Evolutionary conservation across 2,797 vertebrate species (phyloP), one percentile per base, ranked within the genome.

Genomic region (Phrynocephalus guinanensis): DNA sequence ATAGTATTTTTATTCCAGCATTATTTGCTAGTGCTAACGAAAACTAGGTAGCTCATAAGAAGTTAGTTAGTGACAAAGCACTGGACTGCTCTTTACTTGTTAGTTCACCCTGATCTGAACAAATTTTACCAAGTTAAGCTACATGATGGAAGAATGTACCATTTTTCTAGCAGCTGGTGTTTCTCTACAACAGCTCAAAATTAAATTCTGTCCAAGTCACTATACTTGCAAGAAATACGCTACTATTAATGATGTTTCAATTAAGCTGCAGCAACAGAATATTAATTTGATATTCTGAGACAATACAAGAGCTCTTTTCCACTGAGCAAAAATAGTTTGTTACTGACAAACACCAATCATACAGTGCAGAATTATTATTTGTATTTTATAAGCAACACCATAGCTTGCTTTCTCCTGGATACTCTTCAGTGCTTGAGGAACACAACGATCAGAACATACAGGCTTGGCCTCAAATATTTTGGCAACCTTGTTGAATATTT

Each of bases 201-300:
- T 87, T 88, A 85, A 88, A 75, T 92, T 93, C 79, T 91, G 2
- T 66, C 16, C 33, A 70, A 93, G 44, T 66, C 78, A 60, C 60
- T 30, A 9, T 86, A 28, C 86, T 90, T 91, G 68, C 24, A 81
- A 81, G 73, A 83, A 81, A 80, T 70, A 70, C 72, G 73, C 66
- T 79, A 77, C 66, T 90, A 87, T 75, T 84, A 92, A 48, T 26
- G 52, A 88, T 30, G 83, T 28, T 84, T 94, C 90, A 91, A 93
- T 91, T 90, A 86, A 94, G 60, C 79, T 82, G 71, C 63, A 71
- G 7, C 82, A 86, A 89, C 66, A 82, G 22, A 86, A 89, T 77
- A 38, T 89, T 90, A 86, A 89, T 80, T 7, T 71, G 79, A 83
- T 85, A 81, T 86, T 56, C 67, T 3, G 81, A 88, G 20, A 10